These are phyloP conservation scores for Plebejus melissa DNA, from an alignment of 2,888 invertebrate species.

Conservation along the genomic window DNA sequence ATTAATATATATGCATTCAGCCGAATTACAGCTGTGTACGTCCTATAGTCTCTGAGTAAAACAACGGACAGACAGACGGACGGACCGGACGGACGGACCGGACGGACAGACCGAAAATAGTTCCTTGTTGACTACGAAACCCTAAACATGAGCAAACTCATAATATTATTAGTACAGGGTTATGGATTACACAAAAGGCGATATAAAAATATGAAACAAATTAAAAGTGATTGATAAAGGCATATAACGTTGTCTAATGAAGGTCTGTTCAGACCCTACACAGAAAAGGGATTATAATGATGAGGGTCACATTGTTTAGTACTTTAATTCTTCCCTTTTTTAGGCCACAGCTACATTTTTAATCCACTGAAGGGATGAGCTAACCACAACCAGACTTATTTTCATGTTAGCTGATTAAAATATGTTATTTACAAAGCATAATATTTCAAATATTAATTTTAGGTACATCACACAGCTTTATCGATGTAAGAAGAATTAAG, in stretches of 20 bases:
- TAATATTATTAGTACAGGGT: too few relatives aligned
- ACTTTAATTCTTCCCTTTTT: slow-evolving; percentile 7
- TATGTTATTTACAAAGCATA: background rate
- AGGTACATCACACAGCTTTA: too few relatives aligned
- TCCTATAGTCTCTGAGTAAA: too few relatives aligned
- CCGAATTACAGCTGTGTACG: too few relatives aligned
- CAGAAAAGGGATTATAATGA: slow-evolving; percentile 5
- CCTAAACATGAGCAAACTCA: too few relatives aligned
- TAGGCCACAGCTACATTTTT: slow-evolving; percentile 12
- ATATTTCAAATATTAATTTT: background rate
- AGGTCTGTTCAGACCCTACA: slow-evolving; percentile 4
- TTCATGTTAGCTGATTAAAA: background rate
- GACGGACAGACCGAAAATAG: too few relatives aligned
- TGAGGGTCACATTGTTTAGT: slow-evolving; percentile 6
- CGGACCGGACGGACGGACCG: too few relatives aligned
- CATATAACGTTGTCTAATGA: background rate
- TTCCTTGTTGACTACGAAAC: too few relatives aligned
- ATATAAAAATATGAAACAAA: background rate
- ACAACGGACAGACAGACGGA: too few relatives aligned
- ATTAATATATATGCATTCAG: too few relatives aligned
- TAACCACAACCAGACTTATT: background rate
- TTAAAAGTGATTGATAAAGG: slow-evolving; percentile 4
- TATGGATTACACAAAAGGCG: too few relatives aligned
- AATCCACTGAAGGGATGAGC: background rate
- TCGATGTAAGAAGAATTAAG: too few relatives aligned